Evolutionary conservation across 2,797 vertebrate genomes (phyloP).

Genomic region (Fistularia tabacaria): DNA sequence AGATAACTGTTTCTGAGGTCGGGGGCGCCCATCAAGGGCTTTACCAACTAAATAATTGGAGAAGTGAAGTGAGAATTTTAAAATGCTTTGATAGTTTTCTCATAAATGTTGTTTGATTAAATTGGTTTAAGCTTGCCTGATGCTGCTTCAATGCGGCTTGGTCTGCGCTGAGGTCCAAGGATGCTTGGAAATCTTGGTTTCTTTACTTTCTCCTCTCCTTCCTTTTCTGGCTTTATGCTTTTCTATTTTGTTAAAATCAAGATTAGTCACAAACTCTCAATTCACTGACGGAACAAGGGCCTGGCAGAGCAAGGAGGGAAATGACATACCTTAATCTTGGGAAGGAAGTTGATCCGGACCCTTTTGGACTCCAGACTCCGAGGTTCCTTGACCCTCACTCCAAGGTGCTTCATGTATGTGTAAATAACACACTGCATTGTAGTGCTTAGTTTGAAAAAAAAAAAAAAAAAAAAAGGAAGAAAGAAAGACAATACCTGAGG

Average conservation of each 20-base stretch:
- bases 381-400: conserved; percentile 90
- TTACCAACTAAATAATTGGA: conserved; percentile 76
- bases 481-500: conserved; percentile 18
- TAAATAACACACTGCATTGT: conserved; percentile 90
- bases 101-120: not conserved
- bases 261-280: conserved; percentile 7
- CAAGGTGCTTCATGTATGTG: conserved; percentile 93
- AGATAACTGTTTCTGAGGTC: conserved; percentile 87
- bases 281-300: not conserved
- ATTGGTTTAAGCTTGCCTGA: conserved; percentile 75
- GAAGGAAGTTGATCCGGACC: conserved; percentile 85
- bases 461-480: no score
- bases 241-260: conserved; percentile 70
- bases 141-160: conserved; percentile 84
- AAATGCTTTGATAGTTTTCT: not conserved
- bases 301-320: not conserved
- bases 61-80: not conserved
- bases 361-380: conserved; percentile 89
- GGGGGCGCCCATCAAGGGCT: conserved; percentile 83
- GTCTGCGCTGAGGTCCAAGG: conserved; percentile 85
- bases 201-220: conserved; percentile 92
- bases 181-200: conserved; percentile 90
- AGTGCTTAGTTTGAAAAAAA: conserved; percentile 65
- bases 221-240: conserved; percentile 92
- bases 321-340: conserved; percentile 87